These are phyloP conservation scores for Acanthosepion lycidas DNA, from an alignment of 2,888 invertebrate species.

Conservation along the genomic window DNA sequence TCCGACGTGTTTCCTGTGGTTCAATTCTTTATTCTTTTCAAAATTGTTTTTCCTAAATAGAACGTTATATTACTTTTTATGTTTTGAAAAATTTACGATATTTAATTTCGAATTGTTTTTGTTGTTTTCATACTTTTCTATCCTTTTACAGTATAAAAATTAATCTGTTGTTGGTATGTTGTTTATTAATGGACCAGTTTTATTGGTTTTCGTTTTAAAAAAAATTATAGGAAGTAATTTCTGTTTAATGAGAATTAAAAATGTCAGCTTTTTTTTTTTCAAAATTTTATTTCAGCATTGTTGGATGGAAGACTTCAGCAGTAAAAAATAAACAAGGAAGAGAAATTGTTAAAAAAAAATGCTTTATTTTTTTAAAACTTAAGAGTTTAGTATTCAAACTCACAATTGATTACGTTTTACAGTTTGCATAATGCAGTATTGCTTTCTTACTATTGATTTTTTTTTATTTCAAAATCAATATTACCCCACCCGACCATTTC, in stretches of 20 bases:
- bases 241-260: too few relatives aligned
- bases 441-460: background rate
- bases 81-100: background rate
- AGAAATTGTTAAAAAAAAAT: background rate
- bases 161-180: background rate
- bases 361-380: background rate
- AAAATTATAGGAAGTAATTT: too few relatives aligned
- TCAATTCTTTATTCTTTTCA: background rate
- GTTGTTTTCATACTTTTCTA: background rate
- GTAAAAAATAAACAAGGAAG: too few relatives aligned
- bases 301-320: too few relatives aligned
- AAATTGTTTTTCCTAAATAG: background rate
- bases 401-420: background rate
- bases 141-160: background rate
- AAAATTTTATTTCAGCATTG: too few relatives aligned
- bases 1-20: background rate
- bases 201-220: too few relatives aligned
- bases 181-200: background rate
- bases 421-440: background rate
- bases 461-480: background rate
- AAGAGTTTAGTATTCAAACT: background rate
- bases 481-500: too few relatives aligned
- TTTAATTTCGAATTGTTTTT: background rate
- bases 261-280: too few relatives aligned
- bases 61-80: background rate